A percentile compares a stretch with the other conserved stretches of the same genome.
phyloP scores from a whole-genome alignment of 2,888 invertebrate genomes.

The Leptinotarsa haldemani region DNA sequence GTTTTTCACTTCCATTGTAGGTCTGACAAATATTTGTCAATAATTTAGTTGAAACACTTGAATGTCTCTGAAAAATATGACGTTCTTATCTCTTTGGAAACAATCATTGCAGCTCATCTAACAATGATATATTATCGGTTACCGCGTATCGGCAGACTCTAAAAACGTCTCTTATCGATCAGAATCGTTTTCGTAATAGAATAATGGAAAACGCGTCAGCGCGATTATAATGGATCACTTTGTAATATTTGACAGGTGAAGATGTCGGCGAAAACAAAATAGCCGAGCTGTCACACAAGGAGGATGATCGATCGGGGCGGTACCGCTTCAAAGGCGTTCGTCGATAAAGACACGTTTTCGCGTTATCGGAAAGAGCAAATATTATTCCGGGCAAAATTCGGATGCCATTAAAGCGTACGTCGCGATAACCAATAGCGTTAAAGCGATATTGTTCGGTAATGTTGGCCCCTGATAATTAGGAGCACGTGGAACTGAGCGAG shows the following conservation, averaged over 20 bases:
- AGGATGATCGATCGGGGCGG: slow-evolving; percentile 62
- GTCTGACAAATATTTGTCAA: slow-evolving; percentile 15
- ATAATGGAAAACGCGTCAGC: slow-evolving; percentile 11
- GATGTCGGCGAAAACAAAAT: slow-evolving; percentile 62
- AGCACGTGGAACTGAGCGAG: background rate
- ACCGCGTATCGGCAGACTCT: slow-evolving; percentile 22
- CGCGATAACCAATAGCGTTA: background rate
- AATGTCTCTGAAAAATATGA: slow-evolving; percentile 17
- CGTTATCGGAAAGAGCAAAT: slow-evolving; percentile 48
- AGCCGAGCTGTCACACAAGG: slow-evolving; percentile 57
- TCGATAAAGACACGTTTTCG: slow-evolving; percentile 40
- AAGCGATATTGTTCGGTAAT: background rate
- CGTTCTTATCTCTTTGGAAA: slow-evolving; percentile 38
- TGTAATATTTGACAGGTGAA: slow-evolving; percentile 59
- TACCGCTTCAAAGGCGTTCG: slow-evolving; percentile 46
- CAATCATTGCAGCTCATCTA: slow-evolving; percentile 36
- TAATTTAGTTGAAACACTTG: slow-evolving; percentile 19
- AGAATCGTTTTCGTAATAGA: slow-evolving; percentile 31
- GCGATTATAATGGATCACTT: slow-evolving; percentile 21
- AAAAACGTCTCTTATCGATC: slow-evolving; percentile 24
- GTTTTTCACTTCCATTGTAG: background rate
- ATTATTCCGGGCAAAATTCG: slow-evolving; percentile 21
- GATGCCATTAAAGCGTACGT: slow-evolving; percentile 8
- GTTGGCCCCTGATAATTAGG: background rate
- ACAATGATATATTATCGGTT: slow-evolving; percentile 38